Percentiles rank a stretch among this genome's conserved stretches.
Evolutionary conservation across 2,113 vertebrate genomes (phyloP).

Genomic region (Trichechus manatus): DNA sequence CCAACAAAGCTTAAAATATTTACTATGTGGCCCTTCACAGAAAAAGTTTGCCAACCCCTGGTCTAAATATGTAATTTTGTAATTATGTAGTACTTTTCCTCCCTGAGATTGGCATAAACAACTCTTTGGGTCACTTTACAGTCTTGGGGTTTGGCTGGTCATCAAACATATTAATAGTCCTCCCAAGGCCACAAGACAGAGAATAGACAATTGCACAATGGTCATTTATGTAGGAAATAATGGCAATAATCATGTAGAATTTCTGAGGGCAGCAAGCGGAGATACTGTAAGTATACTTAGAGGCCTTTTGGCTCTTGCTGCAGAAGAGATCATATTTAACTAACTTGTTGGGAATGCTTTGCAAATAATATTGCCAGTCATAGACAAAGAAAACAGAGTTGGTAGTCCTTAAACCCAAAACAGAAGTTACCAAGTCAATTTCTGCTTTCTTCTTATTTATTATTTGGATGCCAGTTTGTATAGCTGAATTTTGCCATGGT

Average conservation of each 20-base stretch:
- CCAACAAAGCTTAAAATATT: conserved; percentile 67
- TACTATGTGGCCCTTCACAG: conserved; percentile 62
- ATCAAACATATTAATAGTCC: conserved; percentile 66
- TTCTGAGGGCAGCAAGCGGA: conserved; percentile 70
- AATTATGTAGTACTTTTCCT: conserved; percentile 81
- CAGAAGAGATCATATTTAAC: conserved; percentile 75
- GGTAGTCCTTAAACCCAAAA: conserved; percentile 67
- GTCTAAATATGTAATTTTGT: conserved; percentile 76
- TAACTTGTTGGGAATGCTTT: conserved; percentile 77
- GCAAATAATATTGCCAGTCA: conserved; percentile 61
- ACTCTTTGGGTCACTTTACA: conserved; percentile 69
- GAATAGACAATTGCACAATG: conserved; percentile 70
- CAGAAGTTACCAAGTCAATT: conserved; percentile 63
- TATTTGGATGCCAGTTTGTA: conserved; percentile 41
- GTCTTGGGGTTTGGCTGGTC: conserved; percentile 75
- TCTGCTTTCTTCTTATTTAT: conserved; percentile 69
- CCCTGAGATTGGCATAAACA: conserved; percentile 77
- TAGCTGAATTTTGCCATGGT: conserved; percentile 58
- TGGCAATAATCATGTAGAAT: conserved; percentile 62
- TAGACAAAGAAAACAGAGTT: conserved; percentile 61
- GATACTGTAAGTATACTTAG: conserved; percentile 73
- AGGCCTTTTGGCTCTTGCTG: conserved; percentile 64
- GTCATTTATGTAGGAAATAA: conserved; percentile 74
- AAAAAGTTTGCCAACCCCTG: conserved; percentile 62
- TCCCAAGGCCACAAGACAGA: conserved; percentile 72